Conservation (phyloP, 2,113 vertebrate genomes). For the Lynx canadensis region DNA sequence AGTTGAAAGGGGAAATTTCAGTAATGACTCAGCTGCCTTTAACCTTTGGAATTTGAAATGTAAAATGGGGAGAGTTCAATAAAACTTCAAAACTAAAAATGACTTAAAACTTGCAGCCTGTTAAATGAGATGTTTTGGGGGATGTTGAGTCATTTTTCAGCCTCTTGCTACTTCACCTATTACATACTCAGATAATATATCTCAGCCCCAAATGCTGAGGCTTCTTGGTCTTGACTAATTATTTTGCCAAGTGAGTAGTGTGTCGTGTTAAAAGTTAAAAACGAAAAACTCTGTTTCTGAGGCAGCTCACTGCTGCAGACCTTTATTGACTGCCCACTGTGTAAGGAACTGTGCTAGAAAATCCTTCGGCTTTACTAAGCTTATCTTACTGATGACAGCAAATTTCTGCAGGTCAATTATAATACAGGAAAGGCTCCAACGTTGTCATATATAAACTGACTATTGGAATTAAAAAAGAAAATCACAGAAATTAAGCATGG, state of each 20-base stretch:
- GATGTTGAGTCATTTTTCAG: constrained; percentile 12
- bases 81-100: neutral
- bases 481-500: neutral
- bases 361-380: neutral
- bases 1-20: neutral
- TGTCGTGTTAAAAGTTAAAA: neutral
- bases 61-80: neutral
- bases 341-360: neutral
- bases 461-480: constrained; percentile 20
- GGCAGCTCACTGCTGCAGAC: neutral
- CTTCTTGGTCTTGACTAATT: neutral
- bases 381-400: neutral
- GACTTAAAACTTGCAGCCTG: neutral
- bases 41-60: constrained; percentile 20
- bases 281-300: neutral
- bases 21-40: neutral
- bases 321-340: neutral
- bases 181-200: neutral
- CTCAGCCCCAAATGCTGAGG: neutral
- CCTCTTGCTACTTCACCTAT: neutral
- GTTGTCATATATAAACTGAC: neutral
- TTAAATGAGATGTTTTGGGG: constrained; percentile 27
- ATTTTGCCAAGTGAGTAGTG: neutral
- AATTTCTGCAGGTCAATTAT: neutral
- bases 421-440: neutral